phyloP scores from a whole-genome alignment of 2,113 vertebrate species.

The Phycodurus eques region DNA sequence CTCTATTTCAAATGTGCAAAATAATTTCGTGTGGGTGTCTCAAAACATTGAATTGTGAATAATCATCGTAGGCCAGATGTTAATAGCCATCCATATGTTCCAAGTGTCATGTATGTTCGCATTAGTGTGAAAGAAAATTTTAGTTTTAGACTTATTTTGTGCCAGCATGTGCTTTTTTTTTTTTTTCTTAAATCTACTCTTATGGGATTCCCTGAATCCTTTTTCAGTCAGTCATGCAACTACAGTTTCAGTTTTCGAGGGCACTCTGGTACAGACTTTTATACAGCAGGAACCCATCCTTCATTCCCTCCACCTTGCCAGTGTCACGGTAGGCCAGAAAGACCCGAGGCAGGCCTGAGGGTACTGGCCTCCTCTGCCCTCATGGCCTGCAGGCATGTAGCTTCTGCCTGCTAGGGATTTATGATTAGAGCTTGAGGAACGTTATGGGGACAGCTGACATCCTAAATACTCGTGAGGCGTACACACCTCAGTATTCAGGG shows the following conservation, averaged over 20 bases:
- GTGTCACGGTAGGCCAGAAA: conserved; percentile 50
- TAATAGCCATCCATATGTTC: background rate
- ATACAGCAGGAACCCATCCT: background rate
- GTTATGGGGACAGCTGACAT: conserved; percentile 51
- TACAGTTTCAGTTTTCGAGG: background rate
- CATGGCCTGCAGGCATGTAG: conserved; percentile 45
- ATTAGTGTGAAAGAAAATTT: background rate
- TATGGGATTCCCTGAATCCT: background rate
- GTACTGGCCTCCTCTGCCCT: conserved; percentile 62
- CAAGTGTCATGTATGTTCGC: background rate
- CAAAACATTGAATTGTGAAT: background rate
- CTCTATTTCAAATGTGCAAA: background rate
- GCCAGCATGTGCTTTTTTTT: background rate
- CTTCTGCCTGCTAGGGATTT: conserved; percentile 52
- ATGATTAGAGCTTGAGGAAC: conserved; percentile 56
- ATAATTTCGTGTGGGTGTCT: background rate
- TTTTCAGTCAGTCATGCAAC: background rate
- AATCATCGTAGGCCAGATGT: background rate
- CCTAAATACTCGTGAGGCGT: conserved; percentile 33
- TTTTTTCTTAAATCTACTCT: background rate
- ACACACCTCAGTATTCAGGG: conserved; percentile 21
- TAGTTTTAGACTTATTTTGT: background rate
- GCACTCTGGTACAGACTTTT: background rate
- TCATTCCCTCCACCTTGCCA: conserved; percentile 41
- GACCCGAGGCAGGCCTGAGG: conserved; percentile 59